phyloP scores from a whole-genome alignment of 2,797 vertebrate species.

The Taenioides sp. region DNA sequence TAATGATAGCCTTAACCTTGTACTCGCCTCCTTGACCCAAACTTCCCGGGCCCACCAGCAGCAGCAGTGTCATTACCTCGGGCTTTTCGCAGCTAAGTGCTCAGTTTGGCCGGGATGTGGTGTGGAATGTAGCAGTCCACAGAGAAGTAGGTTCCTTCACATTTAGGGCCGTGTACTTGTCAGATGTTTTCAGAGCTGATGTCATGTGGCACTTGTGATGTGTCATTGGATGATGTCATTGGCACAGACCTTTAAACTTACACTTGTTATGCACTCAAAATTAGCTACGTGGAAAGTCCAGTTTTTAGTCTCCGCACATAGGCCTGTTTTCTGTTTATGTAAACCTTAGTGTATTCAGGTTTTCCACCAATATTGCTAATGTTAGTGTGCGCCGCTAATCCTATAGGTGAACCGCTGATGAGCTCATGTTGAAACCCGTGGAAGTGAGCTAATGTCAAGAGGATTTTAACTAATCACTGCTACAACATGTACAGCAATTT shows the following conservation, averaged over 20 bases:
- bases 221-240: slow-evolving; percentile 56
- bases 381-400: slow-evolving; percentile 31
- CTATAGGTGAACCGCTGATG: slow-evolving; percentile 29
- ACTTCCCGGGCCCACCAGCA: slow-evolving; percentile 34
- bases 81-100: slow-evolving; percentile 72
- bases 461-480: slow-evolving; percentile 12
- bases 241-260: slow-evolving; percentile 28
- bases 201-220: slow-evolving; percentile 46
- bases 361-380: slow-evolving; percentile 26
- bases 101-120: slow-evolving; percentile 65
- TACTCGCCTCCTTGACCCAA: slow-evolving; percentile 30
- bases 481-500: not conserved
- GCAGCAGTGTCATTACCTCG: slow-evolving; percentile 59
- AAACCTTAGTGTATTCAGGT: slow-evolving; percentile 34
- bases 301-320: slow-evolving; percentile 18
- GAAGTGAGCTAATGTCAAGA: slow-evolving; percentile 30
- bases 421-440: slow-evolving; percentile 17
- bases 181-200: slow-evolving; percentile 48
- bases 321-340: slow-evolving; percentile 26
- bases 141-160: slow-evolving; percentile 61
- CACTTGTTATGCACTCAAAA: slow-evolving; percentile 30
- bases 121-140: slow-evolving; percentile 72
- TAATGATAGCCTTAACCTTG: slow-evolving; percentile 48
- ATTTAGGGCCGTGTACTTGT: slow-evolving; percentile 41
- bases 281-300: slow-evolving; percentile 34